phyloP scores from a whole-genome alignment of 2,888 invertebrate genomes.

The Dynastes tityus region DNA sequence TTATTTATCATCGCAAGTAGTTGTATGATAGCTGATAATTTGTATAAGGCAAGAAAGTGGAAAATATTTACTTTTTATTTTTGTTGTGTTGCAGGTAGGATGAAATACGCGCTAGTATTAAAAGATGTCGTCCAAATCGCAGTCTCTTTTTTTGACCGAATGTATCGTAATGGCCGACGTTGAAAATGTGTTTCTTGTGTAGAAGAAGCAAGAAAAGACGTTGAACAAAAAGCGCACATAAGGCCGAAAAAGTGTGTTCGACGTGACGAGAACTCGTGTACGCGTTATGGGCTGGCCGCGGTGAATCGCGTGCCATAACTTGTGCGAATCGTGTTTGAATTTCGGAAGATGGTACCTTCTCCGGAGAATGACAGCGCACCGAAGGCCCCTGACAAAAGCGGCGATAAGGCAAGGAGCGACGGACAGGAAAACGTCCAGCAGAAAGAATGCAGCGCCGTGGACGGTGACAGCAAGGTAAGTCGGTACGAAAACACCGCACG shows the following conservation, averaged over 20 bases:
- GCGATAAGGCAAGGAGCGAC: conserved; percentile 72
- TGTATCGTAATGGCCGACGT: conserved; percentile 64
- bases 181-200: conserved; percentile 66
- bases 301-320: conserved; percentile 41
- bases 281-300: conserved; percentile 43
- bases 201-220: conserved; percentile 55
- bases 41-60: background rate
- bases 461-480: conserved; percentile 62
- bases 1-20: too few relatives aligned
- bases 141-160: conserved; percentile 52
- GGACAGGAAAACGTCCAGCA: conserved; percentile 71
- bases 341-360: conserved; percentile 79
- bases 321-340: conserved; percentile 44
- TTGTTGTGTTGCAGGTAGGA: conserved; percentile 18
- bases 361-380: conserved; percentile 85
- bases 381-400: conserved; percentile 80
- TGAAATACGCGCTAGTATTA: conserved; percentile 19
- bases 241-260: conserved; percentile 20
- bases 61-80: conserved; percentile 8
- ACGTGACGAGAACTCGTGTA: conserved; percentile 15
- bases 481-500: conserved; percentile 44
- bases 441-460: conserved; percentile 67
- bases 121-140: conserved; percentile 49
- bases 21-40: too few relatives aligned
- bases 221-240: conserved; percentile 20